These are phyloP conservation scores for Gobius niger DNA, from an alignment of 2,113 vertebrate species.

Conservation along the genomic window DNA sequence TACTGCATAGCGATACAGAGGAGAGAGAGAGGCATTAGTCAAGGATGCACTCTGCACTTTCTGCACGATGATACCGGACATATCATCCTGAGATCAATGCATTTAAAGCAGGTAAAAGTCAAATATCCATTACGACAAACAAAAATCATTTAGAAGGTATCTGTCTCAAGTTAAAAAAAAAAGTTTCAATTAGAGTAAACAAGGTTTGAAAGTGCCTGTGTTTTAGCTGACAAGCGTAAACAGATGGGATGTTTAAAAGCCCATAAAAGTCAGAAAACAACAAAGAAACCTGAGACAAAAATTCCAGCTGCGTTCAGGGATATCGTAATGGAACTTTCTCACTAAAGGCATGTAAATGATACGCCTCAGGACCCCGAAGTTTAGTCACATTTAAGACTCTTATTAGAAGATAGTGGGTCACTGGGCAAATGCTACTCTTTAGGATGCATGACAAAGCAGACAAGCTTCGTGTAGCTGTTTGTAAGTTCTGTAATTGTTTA, in stretches of 20 bases:
- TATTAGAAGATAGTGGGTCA: slow-evolving; percentile 12
- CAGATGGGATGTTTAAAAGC: slow-evolving; percentile 55
- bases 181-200: background rate
- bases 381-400: slow-evolving; percentile 29
- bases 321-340: slow-evolving; percentile 52
- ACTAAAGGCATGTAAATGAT: slow-evolving; percentile 39
- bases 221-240: slow-evolving; percentile 22
- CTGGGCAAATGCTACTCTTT: background rate
- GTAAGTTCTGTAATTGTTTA: background rate
- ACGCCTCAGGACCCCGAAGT: slow-evolving; percentile 4
- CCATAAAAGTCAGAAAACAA: slow-evolving; percentile 54
- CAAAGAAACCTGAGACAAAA: slow-evolving; percentile 32
- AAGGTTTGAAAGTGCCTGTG: slow-evolving; percentile 12
- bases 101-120: slow-evolving; percentile 23
- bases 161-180: background rate
- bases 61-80: slow-evolving; percentile 21
- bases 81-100: slow-evolving; percentile 40
- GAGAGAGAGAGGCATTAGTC: slow-evolving; percentile 64
- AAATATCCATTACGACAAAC: background rate
- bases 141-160: background rate
- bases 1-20: slow-evolving; percentile 86
- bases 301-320: slow-evolving; percentile 39
- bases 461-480: background rate
- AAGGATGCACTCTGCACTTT: slow-evolving; percentile 45
- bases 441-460: background rate